phyloP scores from a whole-genome alignment of 1,140 invertebrate genomes.

The Chrysomallon squamiferum region DNA sequence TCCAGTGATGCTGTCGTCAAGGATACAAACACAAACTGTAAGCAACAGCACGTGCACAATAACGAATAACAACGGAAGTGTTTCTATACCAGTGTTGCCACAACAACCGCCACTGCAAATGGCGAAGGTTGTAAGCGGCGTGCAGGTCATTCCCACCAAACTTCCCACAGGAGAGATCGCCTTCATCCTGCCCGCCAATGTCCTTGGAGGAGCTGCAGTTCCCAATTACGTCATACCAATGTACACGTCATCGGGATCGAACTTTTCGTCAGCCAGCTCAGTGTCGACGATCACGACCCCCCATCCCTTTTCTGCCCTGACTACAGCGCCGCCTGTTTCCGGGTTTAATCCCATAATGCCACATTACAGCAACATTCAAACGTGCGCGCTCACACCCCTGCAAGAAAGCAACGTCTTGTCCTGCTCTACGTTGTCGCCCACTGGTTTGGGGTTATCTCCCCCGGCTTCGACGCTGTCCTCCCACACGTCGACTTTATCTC shows the following conservation, averaged over 20 bases:
- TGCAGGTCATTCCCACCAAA: constrained; percentile 76
- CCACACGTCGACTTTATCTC: too few relatives aligned
- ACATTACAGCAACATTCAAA: neutral
- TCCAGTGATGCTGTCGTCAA: neutral
- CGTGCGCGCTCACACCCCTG: neutral
- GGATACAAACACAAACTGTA: neutral
- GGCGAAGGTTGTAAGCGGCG: constrained; percentile 47
- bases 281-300: constrained; percentile 3
- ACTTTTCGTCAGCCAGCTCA: neutral
- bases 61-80: neutral
- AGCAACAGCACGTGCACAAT: neutral
- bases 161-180: constrained; percentile 72
- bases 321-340: neutral
- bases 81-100: neutral
- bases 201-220: constrained; percentile 17
- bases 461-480: too few relatives aligned
- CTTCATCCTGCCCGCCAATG: constrained; percentile 68
- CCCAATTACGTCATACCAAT: constrained; percentile 33
- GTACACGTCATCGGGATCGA: constrained; percentile 11
- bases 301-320: neutral
- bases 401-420: neutral
- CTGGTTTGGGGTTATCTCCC: too few relatives aligned
- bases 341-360: neutral
- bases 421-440: neutral
- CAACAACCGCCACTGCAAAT: neutral